Evolutionary conservation across 2,888 invertebrate genomes (phyloP).

Genomic region (Acrobasis suavella): DNA sequence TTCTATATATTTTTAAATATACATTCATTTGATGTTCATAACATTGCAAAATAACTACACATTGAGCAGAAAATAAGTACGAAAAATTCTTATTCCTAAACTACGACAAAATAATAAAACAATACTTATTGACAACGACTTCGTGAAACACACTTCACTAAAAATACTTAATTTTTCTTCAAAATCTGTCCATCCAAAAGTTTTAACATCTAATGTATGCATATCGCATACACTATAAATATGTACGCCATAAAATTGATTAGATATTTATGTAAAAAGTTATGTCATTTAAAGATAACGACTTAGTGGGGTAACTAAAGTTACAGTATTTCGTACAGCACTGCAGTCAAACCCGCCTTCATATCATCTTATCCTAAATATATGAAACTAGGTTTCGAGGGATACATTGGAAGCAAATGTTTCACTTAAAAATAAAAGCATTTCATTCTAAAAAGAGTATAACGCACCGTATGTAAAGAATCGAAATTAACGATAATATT

Average conservation of each 20-base stretch:
- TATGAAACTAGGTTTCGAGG: slow-evolving; percentile 9
- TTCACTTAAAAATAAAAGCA: neutral
- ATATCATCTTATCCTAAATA: neutral
- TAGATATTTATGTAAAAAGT: neutral
- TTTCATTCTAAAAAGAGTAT: neutral
- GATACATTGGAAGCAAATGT: slow-evolving; percentile 5
- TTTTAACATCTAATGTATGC: too few species aligned
- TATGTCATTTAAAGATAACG: slow-evolving; percentile 5
- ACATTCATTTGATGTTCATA: neutral
- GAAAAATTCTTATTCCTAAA: neutral
- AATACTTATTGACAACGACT: neutral
- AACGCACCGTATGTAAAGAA: neutral
- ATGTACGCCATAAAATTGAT: slow-evolving; percentile 1
- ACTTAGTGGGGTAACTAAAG: slow-evolving; percentile 18
- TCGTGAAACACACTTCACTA: neutral
- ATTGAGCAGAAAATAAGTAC: slow-evolving; percentile 2
- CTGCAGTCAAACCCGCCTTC: neutral
- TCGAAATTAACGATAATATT: too few species aligned
- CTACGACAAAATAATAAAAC: neutral
- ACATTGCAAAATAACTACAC: neutral
- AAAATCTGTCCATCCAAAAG: too few species aligned
- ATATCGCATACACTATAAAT: neutral
- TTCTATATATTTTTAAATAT: neutral
- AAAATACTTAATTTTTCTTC: too few species aligned
- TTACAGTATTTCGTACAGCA: slow-evolving; percentile 8